phyloP scores from a whole-genome alignment of 2,888 invertebrate species.

The Cacoxenus indagator region DNA sequence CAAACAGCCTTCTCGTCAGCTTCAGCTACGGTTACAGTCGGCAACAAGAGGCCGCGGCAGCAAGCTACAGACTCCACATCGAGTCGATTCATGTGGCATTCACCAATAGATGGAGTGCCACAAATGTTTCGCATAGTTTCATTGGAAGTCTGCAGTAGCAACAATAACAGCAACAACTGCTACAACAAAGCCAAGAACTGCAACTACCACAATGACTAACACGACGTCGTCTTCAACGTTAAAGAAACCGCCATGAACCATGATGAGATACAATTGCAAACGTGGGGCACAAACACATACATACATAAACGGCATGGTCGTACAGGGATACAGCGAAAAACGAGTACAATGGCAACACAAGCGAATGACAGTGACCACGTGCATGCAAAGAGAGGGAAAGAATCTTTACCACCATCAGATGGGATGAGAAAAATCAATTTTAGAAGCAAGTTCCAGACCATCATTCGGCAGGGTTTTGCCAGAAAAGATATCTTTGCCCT shows the following conservation, averaged over 20 bases:
- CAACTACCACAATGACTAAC: not conserved
- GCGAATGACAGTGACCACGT: no score
- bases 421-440: no score
- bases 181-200: not conserved
- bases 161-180: not conserved
- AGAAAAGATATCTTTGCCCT: no score
- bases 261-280: not conserved
- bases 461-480: no score
- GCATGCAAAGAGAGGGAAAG: no score
- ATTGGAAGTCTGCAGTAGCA: conserved; percentile 30
- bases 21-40: not conserved
- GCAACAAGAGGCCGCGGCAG: not conserved
- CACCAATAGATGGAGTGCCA: conserved; percentile 32
- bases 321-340: not conserved
- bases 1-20: no score
- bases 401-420: no score
- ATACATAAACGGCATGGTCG: not conserved
- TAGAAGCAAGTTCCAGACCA: no score
- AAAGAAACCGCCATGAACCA: not conserved
- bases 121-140: conserved; percentile 44
- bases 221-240: not conserved
- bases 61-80: not conserved
- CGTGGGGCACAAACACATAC: not conserved
- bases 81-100: not conserved
- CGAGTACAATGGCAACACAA: no score